A percentile compares a stretch with the other conserved stretches of the same genome.
Evolutionary conservation across 2,888 invertebrate species (phyloP).

Genomic region (Drosophila aldrichi): DNA sequence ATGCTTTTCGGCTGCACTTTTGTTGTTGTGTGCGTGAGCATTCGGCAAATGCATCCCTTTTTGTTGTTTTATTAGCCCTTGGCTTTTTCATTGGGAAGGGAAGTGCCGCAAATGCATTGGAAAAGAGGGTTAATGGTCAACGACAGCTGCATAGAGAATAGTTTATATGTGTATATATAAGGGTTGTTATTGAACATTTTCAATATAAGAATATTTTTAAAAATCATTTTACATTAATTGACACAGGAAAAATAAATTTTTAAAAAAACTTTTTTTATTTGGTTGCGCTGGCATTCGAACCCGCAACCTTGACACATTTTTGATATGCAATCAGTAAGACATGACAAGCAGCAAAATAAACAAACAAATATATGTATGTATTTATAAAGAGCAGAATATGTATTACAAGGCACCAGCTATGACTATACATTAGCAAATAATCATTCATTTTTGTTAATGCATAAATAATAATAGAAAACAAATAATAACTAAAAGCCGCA

Average conservation of each 20-base stretch:
- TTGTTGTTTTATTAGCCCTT: not conserved
- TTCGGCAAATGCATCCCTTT: conserved; percentile 41
- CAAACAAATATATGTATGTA: too few species aligned
- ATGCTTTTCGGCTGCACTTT: conserved; percentile 52
- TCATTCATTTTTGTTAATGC: not conserved
- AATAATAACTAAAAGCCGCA: not conserved
- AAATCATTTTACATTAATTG: not conserved
- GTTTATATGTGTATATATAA: not conserved
- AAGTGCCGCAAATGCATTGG: not conserved
- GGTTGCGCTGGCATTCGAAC: conserved; percentile 12
- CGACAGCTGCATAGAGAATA: not conserved
- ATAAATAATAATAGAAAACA: not conserved
- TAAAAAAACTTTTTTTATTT: not conserved
- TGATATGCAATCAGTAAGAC: too few species aligned
- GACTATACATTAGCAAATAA: too few species aligned
- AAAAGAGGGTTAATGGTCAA: conserved; percentile 7
- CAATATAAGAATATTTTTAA: not conserved
- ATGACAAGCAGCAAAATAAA: not conserved
- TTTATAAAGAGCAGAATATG: not conserved
- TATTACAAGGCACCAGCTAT: not conserved
- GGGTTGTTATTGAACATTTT: not conserved
- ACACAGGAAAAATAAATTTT: not conserved
- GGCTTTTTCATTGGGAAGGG: too few species aligned
- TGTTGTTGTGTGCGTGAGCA: conserved; percentile 24
- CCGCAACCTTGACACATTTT: not conserved